Evolutionary conservation across 2,797 vertebrate species (phyloP), one percentile per base, ranked within the genome.

Genomic region (Corythornis leucogaster): DNA sequence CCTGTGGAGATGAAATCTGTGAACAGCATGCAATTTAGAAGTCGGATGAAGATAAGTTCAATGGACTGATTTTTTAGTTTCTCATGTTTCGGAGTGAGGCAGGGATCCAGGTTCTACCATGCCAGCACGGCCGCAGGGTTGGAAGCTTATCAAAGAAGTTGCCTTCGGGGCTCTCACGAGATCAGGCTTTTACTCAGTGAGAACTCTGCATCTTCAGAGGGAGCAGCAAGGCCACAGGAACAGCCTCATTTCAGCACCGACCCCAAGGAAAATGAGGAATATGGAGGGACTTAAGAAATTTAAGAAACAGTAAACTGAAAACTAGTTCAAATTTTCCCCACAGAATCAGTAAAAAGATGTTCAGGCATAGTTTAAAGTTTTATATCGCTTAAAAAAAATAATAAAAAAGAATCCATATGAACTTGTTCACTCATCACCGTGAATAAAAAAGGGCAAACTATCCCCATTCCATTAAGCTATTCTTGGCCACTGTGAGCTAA

Each of bases 401-500:
- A 55, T 22, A 38, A 18, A 15, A 15, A 28, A 74, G 78, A 84
- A 53, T 33, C 19, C 62, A 71, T 3, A 2, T 67, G 92, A 92
- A 83, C 83, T 90, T 75, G 53, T 86, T 95, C 84, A 82, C 69
- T 93, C 63, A 89, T 84, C 89, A 89, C 70, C 64, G 61, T 89
- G 66, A 92, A 88, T 67, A 88, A 58, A 90, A 92, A 93, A 95
- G 80, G 87, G 74, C 64, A 89, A 91, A 87, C 55, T 48, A 54
- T 80, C 73, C 71, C 75, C 63, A 74, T 93, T 86, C 91, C 87
- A 59, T 50, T n/a, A 43, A 85, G 81, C 86, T 93, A 86, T 95
- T 96, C 91, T 96, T 95, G 94, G 95, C 91, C 82, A 87, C 45
- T 64, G 63, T 2, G 18, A 85, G 64, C 87, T 90, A 57, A 86